These are phyloP conservation scores for Idaea dimidiata DNA, from an alignment of 2,888 invertebrate species.

Conservation along the genomic window DNA sequence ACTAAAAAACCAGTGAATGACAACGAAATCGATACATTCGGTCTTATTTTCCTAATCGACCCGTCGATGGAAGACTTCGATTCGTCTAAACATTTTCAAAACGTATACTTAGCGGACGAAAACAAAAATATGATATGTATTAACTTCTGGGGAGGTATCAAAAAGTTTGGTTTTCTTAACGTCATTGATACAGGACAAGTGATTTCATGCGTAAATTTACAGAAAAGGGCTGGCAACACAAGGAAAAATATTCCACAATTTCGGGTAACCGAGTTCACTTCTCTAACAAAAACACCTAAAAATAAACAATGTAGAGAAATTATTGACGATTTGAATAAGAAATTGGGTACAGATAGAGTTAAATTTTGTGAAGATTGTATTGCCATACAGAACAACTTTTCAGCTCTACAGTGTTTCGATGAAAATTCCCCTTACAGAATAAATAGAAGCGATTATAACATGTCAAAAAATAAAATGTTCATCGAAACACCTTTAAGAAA, in stretches of 20 bases:
- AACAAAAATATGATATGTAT: constrained; percentile 76
- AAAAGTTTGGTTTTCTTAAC: constrained; percentile 76
- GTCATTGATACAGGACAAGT: constrained; percentile 79
- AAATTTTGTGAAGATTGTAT: constrained; percentile 58
- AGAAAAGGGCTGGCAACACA: constrained; percentile 77
- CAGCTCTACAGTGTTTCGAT: constrained; percentile 30
- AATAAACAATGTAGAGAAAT: constrained; percentile 68
- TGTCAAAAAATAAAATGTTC: constrained; percentile 51
- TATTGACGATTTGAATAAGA: constrained; percentile 64
- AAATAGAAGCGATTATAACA: constrained; percentile 48
- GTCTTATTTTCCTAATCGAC: constrained; percentile 82
- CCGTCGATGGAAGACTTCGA: constrained; percentile 65
- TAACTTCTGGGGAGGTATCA: constrained; percentile 79
- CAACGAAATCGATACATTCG: constrained; percentile 88
- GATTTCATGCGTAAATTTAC: constrained; percentile 83
- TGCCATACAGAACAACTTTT: constrained; percentile 51
- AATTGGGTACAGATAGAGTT: constrained; percentile 37
- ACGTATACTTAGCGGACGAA: constrained; percentile 81
- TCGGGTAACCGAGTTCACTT: constrained; percentile 82
- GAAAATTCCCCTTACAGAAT: constrained; percentile 62
- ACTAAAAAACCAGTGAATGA: constrained; percentile 55
- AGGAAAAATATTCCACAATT: constrained; percentile 78
- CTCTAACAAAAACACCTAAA: constrained; percentile 83
- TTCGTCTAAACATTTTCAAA: constrained; percentile 68
- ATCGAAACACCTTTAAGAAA: constrained; percentile 52